Evolutionary conservation across 2,888 invertebrate genomes (phyloP).

Genomic region (Latheticus oryzae): DNA sequence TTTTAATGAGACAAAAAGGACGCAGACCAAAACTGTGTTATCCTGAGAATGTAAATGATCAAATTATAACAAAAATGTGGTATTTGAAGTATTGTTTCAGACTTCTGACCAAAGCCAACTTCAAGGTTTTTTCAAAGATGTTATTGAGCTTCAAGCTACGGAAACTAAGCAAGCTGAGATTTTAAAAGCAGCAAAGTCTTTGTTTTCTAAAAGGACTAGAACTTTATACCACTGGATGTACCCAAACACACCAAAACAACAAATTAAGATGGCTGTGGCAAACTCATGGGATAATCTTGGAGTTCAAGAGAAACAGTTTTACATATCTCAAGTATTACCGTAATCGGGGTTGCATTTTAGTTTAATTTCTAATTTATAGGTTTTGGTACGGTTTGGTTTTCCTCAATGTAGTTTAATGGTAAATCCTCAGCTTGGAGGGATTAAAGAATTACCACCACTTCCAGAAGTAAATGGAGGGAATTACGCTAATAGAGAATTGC

Average conservation of each 20-base stretch:
- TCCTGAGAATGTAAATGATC: constrained; percentile 10
- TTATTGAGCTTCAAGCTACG: constrained; percentile 40
- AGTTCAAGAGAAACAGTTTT: constrained; percentile 64
- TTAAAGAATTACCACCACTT: constrained; percentile 53
- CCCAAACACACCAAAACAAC: constrained; percentile 63
- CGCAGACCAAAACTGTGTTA: constrained; percentile 25
- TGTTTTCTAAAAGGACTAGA: constrained; percentile 66
- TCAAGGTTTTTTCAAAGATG: constrained; percentile 41
- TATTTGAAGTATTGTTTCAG: constrained; percentile 3
- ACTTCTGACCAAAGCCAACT: constrained; percentile 21
- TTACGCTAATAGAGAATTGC: constrained; percentile 49
- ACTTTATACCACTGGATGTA: constrained; percentile 67
- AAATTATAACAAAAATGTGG: not conserved
- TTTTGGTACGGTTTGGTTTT: constrained; percentile 63
- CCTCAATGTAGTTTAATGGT: constrained; percentile 63
- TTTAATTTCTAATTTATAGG: constrained; percentile 50
- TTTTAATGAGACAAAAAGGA: constrained; percentile 5
- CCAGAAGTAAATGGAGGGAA: constrained; percentile 42
- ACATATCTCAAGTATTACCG: constrained; percentile 66
- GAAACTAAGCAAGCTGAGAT: constrained; percentile 58
- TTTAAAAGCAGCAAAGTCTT: constrained; percentile 64
- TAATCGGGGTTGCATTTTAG: not conserved
- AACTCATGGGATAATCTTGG: constrained; percentile 64
- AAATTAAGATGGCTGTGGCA: constrained; percentile 63
- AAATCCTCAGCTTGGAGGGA: constrained; percentile 63